These are phyloP conservation scores for Melipona quadrifasciata DNA, from an alignment of 1,140 invertebrate genomes.

Conservation along the genomic window DNA sequence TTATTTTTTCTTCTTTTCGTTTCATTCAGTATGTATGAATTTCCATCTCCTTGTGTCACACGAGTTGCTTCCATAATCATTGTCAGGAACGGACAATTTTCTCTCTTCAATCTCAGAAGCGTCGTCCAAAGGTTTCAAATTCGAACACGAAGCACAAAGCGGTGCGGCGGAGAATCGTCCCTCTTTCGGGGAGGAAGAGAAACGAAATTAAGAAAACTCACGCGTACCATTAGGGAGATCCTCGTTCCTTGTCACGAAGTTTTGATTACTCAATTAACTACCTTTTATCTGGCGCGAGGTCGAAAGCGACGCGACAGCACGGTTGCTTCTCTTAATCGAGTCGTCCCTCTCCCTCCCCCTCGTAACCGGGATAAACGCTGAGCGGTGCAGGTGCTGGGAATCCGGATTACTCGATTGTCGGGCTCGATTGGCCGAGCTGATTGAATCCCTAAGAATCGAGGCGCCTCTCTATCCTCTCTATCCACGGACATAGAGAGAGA, in stretches of 20 bases:
- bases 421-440: conserved; percentile 65
- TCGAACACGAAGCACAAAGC: too few relatives aligned
- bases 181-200: too few relatives aligned
- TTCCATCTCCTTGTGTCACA: too few relatives aligned
- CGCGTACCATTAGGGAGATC: not conserved
- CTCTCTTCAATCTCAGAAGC: too few relatives aligned
- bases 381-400: conserved; percentile 35
- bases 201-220: too few relatives aligned
- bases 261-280: conserved; percentile 2
- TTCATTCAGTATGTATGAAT: too few relatives aligned
- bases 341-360: not conserved
- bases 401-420: conserved; percentile 64
- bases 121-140: too few relatives aligned
- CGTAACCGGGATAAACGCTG: conserved; percentile 27
- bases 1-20: too few relatives aligned
- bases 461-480: not conserved
- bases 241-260: not conserved
- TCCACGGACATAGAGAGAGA: not conserved
- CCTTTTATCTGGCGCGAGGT: not conserved
- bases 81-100: too few relatives aligned
- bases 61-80: too few relatives aligned
- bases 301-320: not conserved
- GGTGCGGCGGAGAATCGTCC: too few relatives aligned
- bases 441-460: conserved; percentile 65
- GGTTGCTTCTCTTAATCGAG: conserved; percentile 19